Conservation (phyloP, 2,797 vertebrate genomes). For the Syngnathus rostellatus region DNA sequence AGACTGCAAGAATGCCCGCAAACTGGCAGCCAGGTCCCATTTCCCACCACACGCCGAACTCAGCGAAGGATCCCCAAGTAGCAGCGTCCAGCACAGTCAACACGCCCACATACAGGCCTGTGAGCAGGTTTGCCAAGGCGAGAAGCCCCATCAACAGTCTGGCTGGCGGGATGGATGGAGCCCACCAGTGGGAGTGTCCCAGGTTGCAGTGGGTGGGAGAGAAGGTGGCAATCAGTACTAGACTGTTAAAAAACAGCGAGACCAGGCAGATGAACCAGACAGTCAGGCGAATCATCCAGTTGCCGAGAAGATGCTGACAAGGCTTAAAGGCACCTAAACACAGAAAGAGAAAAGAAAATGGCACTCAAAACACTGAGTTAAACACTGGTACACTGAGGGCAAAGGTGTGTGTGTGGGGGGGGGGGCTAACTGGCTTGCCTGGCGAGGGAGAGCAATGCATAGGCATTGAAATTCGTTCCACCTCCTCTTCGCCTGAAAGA, state of each 20-base stretch:
- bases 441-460: conserved; percentile 92
- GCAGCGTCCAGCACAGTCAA: conserved; percentile 82
- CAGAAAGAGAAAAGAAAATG: not conserved
- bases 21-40: conserved; percentile 82
- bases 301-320: conserved; percentile 90
- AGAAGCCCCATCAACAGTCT: conserved; percentile 85
- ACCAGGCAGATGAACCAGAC: conserved; percentile 99
- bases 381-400: not conserved
- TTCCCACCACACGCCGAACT: conserved; percentile 96
- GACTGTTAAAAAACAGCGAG: conserved; percentile 84
- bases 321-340: conserved; percentile 92
- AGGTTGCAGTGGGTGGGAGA: conserved; percentile 53
- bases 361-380: not conserved
- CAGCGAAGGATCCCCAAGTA: conserved; percentile 91
- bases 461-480: conserved; percentile 77
- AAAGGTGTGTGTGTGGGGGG: not conserved
- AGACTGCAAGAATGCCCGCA: conserved; percentile 85
- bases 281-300: conserved; percentile 98
- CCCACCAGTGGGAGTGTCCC: conserved; percentile 24
- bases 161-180: conserved; percentile 66
- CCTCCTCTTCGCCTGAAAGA: conserved; percentile 61
- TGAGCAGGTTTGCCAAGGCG: conserved; percentile 87
- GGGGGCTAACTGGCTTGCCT: conserved; percentile 60
- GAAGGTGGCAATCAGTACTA: conserved; percentile 85
- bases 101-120: conserved; percentile 83